Evolutionary conservation across 53 echinoderm and acorn worm species (phyloP).

Genomic region (Astropecten irregularis): DNA sequence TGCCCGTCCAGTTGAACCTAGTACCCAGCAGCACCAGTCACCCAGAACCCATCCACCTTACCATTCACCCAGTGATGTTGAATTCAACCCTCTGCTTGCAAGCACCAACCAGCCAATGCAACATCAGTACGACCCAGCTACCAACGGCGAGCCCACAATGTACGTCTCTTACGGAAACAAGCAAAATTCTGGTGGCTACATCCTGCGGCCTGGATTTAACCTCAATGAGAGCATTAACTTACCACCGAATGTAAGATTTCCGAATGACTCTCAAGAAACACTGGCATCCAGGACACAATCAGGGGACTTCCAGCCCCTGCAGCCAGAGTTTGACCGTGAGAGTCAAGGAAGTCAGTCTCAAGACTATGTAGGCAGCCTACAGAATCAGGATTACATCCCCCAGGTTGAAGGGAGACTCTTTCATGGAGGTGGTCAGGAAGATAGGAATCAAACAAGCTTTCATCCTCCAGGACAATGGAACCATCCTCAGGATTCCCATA

Average conservation of each 20-base stretch:
- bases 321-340: conserved; percentile 33
- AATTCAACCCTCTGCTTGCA: conserved; percentile 39
- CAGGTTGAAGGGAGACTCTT: not conserved
- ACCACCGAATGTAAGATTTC: not conserved
- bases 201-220: not conserved
- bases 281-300: conserved; percentile 12
- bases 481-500: not conserved
- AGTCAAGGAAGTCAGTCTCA: not conserved
- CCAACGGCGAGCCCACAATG: not conserved
- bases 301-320: conserved; percentile 49
- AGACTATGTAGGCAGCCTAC: not conserved
- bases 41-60: not conserved
- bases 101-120: conserved; percentile 22
- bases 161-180: conserved; percentile 9
- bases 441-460: not conserved
- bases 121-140: not conserved
- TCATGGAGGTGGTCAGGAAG: too few relatives aligned
- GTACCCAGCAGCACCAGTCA: not conserved
- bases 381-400: not conserved
- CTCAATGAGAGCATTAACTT: too few relatives aligned
- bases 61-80: not conserved
- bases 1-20: not conserved
- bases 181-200: not conserved
- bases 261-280: conserved; percentile 10
- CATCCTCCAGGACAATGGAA: not conserved